These are phyloP conservation scores for Yponomeuta plumbellus DNA, from an alignment of 2,888 invertebrate species.

Conservation along the genomic window DNA sequence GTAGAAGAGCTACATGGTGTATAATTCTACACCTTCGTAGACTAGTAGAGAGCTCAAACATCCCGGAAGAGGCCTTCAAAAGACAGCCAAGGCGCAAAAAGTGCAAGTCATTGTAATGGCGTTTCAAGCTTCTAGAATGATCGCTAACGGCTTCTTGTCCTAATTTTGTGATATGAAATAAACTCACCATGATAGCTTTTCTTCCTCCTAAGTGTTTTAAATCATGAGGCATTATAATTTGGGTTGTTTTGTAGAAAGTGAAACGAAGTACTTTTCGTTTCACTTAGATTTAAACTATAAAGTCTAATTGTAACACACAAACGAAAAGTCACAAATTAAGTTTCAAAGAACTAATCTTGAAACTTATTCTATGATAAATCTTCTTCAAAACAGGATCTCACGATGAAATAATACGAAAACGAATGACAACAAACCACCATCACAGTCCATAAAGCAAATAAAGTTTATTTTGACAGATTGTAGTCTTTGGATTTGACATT, in stretches of 20 bases:
- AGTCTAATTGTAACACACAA: too few relatives aligned
- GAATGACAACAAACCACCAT: too few relatives aligned
- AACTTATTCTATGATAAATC: too few relatives aligned
- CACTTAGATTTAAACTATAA: too few relatives aligned
- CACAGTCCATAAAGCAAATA: too few relatives aligned
- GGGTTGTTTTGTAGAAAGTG: neutral
- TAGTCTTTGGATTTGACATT: too few relatives aligned
- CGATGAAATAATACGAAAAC: too few relatives aligned
- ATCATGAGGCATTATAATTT: slow-evolving; percentile 70
- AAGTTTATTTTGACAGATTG: too few relatives aligned
- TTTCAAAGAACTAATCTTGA: too few relatives aligned
- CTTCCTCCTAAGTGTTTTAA: slow-evolving; percentile 62
- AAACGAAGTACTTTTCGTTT: neutral
- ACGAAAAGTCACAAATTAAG: too few relatives aligned
- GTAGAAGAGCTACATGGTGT: neutral
- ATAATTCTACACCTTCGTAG: neutral
- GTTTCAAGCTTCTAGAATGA: slow-evolving; percentile 18
- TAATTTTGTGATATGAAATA: neutral
- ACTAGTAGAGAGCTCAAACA: neutral
- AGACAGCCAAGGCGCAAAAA: slow-evolving; percentile 18
- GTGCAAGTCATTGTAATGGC: slow-evolving; percentile 27
- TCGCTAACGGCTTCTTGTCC: neutral
- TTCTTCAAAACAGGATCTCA: too few relatives aligned
- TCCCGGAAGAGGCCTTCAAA: slow-evolving; percentile 2
- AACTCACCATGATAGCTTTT: slow-evolving; percentile 66